phyloP scores from a whole-genome alignment of 2,888 invertebrate species.

The Caenorhabditis drosophilae region DNA sequence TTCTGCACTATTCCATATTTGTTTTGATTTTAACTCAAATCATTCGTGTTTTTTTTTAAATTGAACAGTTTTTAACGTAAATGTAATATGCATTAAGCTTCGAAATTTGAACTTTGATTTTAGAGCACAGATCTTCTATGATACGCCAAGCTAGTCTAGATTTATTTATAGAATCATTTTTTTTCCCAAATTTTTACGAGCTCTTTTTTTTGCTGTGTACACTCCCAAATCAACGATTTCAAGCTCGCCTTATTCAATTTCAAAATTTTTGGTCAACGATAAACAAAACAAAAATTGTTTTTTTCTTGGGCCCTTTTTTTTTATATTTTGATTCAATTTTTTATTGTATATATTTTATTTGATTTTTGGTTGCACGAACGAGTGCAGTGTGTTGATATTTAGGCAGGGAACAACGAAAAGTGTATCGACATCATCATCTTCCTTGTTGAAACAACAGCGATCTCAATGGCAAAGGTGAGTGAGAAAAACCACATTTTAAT shows the following conservation, averaged over 20 bases:
- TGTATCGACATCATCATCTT: slow-evolving; percentile 41
- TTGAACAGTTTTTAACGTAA: neutral
- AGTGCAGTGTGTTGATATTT: slow-evolving; percentile 42
- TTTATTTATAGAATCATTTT: too few relatives aligned
- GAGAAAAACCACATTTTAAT: neutral
- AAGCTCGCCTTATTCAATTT: neutral
- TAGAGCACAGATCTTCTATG: too few relatives aligned
- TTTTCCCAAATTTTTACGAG: too few relatives aligned
- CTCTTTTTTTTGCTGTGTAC: too few relatives aligned
- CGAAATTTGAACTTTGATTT: too few relatives aligned
- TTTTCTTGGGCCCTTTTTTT: too few relatives aligned
- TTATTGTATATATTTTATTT: neutral
- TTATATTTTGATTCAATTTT: neutral
- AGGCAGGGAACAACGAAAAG: slow-evolving; percentile 54
- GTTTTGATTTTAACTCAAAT: too few relatives aligned
- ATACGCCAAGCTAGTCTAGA: neutral
- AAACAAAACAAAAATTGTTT: too few relatives aligned
- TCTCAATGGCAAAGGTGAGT: slow-evolving; percentile 65
- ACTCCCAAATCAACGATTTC: too few relatives aligned
- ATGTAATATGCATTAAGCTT: neutral
- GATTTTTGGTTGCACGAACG: neutral
- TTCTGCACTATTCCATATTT: too few relatives aligned
- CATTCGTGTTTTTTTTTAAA: neutral
- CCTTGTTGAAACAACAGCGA: slow-evolving; percentile 47
- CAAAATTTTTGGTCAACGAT: slow-evolving; percentile 1